These are phyloP conservation scores for Synanthedon tipuliformis DNA, from an alignment of 2,888 invertebrate species.

Conservation along the genomic window DNA sequence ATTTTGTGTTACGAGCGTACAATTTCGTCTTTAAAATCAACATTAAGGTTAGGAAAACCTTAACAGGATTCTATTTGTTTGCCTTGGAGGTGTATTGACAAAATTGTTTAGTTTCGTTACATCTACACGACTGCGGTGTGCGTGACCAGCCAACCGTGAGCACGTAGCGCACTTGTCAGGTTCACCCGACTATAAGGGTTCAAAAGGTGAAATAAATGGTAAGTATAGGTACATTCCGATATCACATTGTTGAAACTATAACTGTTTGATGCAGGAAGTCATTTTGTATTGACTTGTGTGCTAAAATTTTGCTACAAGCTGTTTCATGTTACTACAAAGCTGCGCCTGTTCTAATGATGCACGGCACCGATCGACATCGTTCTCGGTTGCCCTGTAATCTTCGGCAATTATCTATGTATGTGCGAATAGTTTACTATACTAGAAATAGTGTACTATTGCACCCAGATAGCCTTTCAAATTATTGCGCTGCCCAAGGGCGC, in stretches of 20 bases:
- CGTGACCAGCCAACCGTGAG: too few species aligned
- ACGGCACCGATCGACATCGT: constrained; percentile 1
- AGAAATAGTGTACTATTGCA: constrained; percentile 6
- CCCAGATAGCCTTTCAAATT: constrained; percentile 15
- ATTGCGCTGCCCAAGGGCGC: constrained; percentile 15
- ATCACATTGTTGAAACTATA: too few species aligned
- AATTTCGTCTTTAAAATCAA: too few species aligned
- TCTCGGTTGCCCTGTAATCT: constrained; percentile 4
- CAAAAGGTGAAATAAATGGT: too few species aligned
- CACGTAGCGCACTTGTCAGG: too few species aligned
- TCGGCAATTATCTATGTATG: constrained; percentile 7
- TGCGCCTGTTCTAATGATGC: neutral
- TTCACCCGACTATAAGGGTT: too few species aligned
- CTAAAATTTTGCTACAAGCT: neutral
- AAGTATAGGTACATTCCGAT: too few species aligned
- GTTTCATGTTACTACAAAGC: neutral
- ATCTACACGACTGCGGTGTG: too few species aligned
- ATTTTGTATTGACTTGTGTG: neutral
- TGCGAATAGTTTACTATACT: constrained; percentile 4
- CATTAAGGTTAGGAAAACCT: too few species aligned
- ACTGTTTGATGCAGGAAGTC: neutral
- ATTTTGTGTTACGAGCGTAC: too few species aligned
- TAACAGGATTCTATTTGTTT: too few species aligned
- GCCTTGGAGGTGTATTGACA: neutral
- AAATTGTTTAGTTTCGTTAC: neutral